Evolutionary conservation across 2,113 vertebrate genomes (phyloP), one percentile per base, ranked within the genome.

Genomic region (Fulmarus glacialis): DNA sequence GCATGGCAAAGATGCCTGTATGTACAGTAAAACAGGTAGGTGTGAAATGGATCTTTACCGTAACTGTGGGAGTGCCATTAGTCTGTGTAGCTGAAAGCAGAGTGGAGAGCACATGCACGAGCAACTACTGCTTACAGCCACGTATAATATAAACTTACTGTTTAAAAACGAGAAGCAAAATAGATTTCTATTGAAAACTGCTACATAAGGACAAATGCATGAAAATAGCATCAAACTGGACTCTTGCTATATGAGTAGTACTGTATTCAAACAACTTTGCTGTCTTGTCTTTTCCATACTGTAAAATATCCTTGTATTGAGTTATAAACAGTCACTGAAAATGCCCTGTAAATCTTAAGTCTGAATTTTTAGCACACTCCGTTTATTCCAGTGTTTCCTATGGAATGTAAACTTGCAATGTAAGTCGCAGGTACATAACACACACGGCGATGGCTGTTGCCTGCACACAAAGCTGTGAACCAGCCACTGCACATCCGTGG

Each of bases 401-500:
- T 6, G 12, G 83, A 38, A n/a, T 2, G 7, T 26, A 7, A 59
- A 17, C 24, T 15, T 0, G 18, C 21, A 38, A 4, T 60, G 5
- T 14, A 47, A 82, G 83, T 23, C 53, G 5, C 19, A 94, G 90
- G 87, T 29, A 15, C 5, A 4, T 13, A 48, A 7, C 56, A 6
- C 15, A 34, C 11, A 2, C 1, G 4, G 11, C 4, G 6, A 4
- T 4, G 67, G 80, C 40, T 22, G 64, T 2, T 64, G 59, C 27
- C n/a, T 2, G 4, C 63, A 9, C 19, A 5, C 26, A 9, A 2
- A 8, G 70, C 40, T 40, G 36, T 13, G 52, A 20, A 4, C 24
- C 18, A 2, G 70, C 29, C 6, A 0, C 50, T 8, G 50, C 8
- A 1, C 12, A 1, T 27, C n/a, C 2, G 0, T 10, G 9, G 34